Conservation (phyloP, 2,888 invertebrate genomes). For the Pandemis cinnamomeana region DNA sequence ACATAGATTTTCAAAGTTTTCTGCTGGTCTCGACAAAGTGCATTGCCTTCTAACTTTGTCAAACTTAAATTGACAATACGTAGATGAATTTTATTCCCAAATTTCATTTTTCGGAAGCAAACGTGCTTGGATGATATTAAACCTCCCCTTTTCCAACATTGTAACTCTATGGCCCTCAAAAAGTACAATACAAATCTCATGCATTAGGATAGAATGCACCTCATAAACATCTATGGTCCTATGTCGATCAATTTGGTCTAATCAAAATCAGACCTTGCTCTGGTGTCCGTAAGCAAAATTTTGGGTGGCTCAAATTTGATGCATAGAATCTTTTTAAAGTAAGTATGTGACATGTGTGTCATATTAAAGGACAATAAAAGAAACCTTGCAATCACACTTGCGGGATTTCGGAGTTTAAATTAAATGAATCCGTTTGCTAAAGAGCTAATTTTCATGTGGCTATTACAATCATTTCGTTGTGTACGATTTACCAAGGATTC, state of each 20-base stretch:
- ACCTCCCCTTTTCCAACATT: neutral
- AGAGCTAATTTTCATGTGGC: conserved; percentile 10
- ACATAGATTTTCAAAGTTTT: too few relatives aligned
- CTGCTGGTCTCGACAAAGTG: neutral
- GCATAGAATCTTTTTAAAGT: neutral
- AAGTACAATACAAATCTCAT: neutral
- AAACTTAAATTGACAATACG: too few relatives aligned
- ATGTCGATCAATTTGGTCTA: neutral
- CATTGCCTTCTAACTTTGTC: too few relatives aligned
- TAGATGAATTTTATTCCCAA: too few relatives aligned
- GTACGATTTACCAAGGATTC: neutral
- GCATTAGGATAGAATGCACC: neutral
- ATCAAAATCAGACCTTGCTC: neutral
- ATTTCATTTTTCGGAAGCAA: neutral
- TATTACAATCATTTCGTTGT: conserved; percentile 1
- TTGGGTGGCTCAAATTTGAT: neutral
- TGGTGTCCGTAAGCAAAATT: neutral
- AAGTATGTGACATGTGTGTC: conserved; percentile 2
- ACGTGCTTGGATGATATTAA: neutral
- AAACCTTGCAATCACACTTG: conserved; percentile 10
- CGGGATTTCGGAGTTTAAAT: conserved; percentile 4
- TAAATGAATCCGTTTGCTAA: conserved; percentile 18
- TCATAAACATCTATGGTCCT: neutral
- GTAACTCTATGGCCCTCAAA: neutral
- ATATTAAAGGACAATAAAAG: conserved; percentile 12